A percentile compares a stretch with the other conserved stretches of the same genome.
These are phyloP conservation scores for Pangasius djambal DNA, from an alignment of 2,797 vertebrate genomes.

Conservation along the genomic window DNA sequence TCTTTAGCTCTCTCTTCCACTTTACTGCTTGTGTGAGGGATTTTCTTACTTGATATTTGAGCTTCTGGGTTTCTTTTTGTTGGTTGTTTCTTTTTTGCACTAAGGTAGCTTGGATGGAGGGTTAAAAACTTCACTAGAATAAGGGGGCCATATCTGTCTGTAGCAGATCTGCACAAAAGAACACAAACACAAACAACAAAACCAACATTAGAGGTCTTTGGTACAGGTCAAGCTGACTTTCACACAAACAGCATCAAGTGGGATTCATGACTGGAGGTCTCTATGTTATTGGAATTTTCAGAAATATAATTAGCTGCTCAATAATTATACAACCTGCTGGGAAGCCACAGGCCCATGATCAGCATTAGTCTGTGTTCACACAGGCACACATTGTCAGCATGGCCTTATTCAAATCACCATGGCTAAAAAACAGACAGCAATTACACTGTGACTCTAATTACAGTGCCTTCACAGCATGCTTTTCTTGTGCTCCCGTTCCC, in stretches of 20 bases:
- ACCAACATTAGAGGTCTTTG: constrained; percentile 22
- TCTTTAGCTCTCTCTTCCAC: constrained; percentile 38
- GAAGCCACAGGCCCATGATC: constrained; percentile 54
- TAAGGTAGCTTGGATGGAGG: constrained; percentile 57
- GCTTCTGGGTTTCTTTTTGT: constrained; percentile 66
- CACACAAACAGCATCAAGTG: neutral
- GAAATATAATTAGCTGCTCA: neutral
- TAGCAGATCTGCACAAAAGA: constrained; percentile 60
- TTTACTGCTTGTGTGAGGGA: constrained; percentile 48
- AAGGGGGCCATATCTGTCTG: constrained; percentile 59
- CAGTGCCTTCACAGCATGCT: constrained; percentile 73
- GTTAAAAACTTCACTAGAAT: constrained; percentile 59
- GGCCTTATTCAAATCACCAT: constrained; percentile 51
- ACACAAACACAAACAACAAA: constrained; percentile 47
- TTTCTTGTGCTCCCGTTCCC: constrained; percentile 56
- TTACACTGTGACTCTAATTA: constrained; percentile 74
- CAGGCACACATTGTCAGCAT: neutral
- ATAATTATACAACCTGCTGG: constrained; percentile 30
- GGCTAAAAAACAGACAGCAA: constrained; percentile 65
- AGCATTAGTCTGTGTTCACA: constrained; percentile 54
- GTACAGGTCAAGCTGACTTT: neutral
- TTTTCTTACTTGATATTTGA: constrained; percentile 57
- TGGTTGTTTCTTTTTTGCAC: constrained; percentile 58
- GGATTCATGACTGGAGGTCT: neutral
- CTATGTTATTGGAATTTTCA: neutral